Percentiles rank a stretch among this genome's conserved stretches.
Evolutionary conservation across 2,888 invertebrate species (phyloP).

Genomic region (Copidosoma aretas): DNA sequence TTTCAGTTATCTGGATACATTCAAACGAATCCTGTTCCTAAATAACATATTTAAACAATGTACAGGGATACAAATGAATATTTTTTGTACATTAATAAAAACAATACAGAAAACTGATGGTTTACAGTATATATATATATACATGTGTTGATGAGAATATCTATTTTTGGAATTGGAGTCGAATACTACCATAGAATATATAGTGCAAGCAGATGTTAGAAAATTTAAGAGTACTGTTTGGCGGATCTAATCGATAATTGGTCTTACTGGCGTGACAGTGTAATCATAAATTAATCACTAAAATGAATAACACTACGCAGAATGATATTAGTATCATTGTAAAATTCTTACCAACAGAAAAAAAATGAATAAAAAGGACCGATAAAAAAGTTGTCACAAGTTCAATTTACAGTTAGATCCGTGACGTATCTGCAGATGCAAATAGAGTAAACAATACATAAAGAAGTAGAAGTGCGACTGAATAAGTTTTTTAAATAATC

Average conservation of each 20-base stretch:
- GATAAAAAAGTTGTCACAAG: not conserved
- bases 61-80: conserved; percentile 33
- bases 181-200: conserved; percentile 22
- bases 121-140: conserved; percentile 22
- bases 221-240: conserved; percentile 13
- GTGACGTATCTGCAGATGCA: conserved; percentile 4
- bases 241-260: conserved; percentile 18
- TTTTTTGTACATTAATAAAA: conserved; percentile 33
- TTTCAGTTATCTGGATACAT: not conserved
- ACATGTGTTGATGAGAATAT: conserved; percentile 23
- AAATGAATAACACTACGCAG: not conserved
- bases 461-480: conserved; percentile 8
- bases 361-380: conserved; percentile 13
- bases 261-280: conserved; percentile 16
- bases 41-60: conserved; percentile 29
- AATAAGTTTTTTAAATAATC: conserved; percentile 13
- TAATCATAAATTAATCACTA: conserved; percentile 21
- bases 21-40: conserved; percentile 33
- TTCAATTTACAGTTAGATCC: conserved; percentile 16
- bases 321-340: too few relatives aligned
- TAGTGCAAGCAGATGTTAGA: conserved; percentile 13
- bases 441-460: conserved; percentile 4
- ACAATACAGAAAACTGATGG: conserved; percentile 23
- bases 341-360: not conserved
- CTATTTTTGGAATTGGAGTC: conserved; percentile 35